Percentiles rank a stretch among this genome's conserved stretches.
phyloP scores from a whole-genome alignment of 2,797 vertebrate genomes.

The Rhinogobio ventralis region DNA sequence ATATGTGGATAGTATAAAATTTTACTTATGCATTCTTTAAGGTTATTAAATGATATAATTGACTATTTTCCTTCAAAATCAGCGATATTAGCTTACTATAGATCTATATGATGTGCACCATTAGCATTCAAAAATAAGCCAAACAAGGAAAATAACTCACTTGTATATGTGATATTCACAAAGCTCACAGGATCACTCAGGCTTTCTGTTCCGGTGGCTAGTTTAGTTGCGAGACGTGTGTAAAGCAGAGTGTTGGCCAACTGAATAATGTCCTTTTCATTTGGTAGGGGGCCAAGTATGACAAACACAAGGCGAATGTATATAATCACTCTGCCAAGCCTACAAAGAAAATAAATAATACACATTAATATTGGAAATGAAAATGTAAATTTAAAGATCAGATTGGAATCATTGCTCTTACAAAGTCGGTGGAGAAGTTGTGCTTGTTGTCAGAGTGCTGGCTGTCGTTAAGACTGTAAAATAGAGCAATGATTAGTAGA shows the following conservation, averaged over 20 bases:
- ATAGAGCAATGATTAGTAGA: not conserved
- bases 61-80: not conserved
- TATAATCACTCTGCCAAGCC: constrained; percentile 29
- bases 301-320: constrained; percentile 27
- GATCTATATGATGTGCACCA: not conserved
- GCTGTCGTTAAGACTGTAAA: not conserved
- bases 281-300: not conserved
- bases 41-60: not conserved
- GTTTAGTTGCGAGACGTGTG: not conserved
- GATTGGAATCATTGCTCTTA: not conserved
- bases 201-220: not conserved
- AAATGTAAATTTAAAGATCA: not conserved
- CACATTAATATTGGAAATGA: not conserved
- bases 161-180: not conserved
- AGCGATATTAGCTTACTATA: not conserved
- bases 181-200: constrained; percentile 24
- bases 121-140: not conserved
- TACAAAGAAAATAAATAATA: not conserved
- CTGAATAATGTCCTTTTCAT: not conserved
- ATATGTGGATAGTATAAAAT: not conserved
- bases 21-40: not conserved
- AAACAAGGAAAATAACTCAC: not conserved
- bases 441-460: not conserved
- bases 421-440: not conserved
- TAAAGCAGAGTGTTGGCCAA: constrained; percentile 1